Evolutionary conservation across 2,888 invertebrate genomes (phyloP).

Genomic region (Volucella inanis): DNA sequence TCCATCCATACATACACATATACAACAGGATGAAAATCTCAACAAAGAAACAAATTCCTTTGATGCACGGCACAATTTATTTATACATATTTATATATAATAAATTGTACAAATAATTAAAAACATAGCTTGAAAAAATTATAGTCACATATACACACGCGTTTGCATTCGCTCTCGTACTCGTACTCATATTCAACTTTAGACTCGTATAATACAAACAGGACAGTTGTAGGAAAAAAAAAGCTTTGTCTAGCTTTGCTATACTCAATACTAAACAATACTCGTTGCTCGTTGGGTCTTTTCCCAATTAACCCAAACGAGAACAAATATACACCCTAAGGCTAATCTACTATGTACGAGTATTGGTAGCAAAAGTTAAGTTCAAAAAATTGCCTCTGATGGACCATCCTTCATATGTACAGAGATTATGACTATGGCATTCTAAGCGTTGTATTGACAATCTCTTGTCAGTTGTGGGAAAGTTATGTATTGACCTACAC

Average conservation of each 20-base stretch:
- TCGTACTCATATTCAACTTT: too few relatives aligned
- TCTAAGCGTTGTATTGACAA: slow-evolving; percentile 29
- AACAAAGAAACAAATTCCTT: slow-evolving; percentile 7
- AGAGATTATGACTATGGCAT: slow-evolving; percentile 19
- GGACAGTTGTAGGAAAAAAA: neutral
- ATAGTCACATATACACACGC: too few relatives aligned
- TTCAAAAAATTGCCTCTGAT: slow-evolving; percentile 17
- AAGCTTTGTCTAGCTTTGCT: slow-evolving; percentile 1
- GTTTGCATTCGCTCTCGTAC: too few relatives aligned
- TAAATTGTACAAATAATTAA: slow-evolving; percentile 21
- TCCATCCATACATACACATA: too few relatives aligned
- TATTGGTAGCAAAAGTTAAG: neutral
- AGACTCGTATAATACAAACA: too few relatives aligned
- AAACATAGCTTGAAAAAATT: neutral
- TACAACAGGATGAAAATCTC: too few relatives aligned
- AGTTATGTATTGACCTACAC: slow-evolving; percentile 20
- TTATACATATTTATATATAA: neutral
- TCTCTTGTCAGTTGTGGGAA: slow-evolving; percentile 3
- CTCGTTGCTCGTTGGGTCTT: slow-evolving; percentile 5
- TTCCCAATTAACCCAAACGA: slow-evolving; percentile 2
- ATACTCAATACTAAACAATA: too few relatives aligned
- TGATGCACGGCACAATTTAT: slow-evolving; percentile 9
- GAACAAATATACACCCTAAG: neutral
- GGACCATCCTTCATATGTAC: slow-evolving; percentile 23
- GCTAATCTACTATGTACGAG: too few relatives aligned